A percentile compares a stretch with the other conserved stretches of the same genome.
These are phyloP conservation scores for Holothuria leucospilota DNA, from an alignment of 53 echinoderm and acorn worm genomes.

Conservation along the genomic window DNA sequence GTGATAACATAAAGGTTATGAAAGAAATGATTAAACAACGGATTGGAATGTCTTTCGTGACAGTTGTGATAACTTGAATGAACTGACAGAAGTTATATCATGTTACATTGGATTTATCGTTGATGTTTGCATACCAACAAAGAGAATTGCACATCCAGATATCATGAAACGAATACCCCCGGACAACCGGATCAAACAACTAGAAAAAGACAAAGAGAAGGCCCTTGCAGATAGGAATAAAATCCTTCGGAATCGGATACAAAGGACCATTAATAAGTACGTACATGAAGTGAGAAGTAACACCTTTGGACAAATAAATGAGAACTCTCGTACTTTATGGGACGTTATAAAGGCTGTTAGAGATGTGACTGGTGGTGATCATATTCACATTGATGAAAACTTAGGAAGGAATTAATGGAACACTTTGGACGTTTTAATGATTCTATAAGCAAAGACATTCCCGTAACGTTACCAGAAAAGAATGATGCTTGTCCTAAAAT, in stretches of 20 bases:
- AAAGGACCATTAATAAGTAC: no score
- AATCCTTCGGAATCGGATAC: no score
- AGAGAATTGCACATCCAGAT: neutral
- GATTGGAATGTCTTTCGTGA: conserved; percentile 31
- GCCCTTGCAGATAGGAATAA: no score
- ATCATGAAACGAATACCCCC: conserved; percentile 3
- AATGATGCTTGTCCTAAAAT: neutral
- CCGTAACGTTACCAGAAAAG: neutral
- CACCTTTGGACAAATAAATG: conserved; percentile 6
- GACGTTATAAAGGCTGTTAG: conserved; percentile 1
- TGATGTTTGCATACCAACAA: neutral
- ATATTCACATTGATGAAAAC: neutral
- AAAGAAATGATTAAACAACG: no score
- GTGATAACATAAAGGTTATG: no score
- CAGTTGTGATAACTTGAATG: neutral
- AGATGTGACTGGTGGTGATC: neutral
- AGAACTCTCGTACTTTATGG: neutral
- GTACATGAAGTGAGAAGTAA: neutral
- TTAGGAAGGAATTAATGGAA: neutral
- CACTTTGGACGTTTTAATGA: neutral
- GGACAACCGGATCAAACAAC: conserved; percentile 12
- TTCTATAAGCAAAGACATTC: neutral
- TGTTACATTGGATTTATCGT: neutral
- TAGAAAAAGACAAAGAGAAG: neutral
- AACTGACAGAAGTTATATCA: conserved; percentile 2